Evolutionary conservation across 2,113 vertebrate genomes (phyloP), one percentile per base, ranked within the genome.

Genomic region (Platichthys flesus): DNA sequence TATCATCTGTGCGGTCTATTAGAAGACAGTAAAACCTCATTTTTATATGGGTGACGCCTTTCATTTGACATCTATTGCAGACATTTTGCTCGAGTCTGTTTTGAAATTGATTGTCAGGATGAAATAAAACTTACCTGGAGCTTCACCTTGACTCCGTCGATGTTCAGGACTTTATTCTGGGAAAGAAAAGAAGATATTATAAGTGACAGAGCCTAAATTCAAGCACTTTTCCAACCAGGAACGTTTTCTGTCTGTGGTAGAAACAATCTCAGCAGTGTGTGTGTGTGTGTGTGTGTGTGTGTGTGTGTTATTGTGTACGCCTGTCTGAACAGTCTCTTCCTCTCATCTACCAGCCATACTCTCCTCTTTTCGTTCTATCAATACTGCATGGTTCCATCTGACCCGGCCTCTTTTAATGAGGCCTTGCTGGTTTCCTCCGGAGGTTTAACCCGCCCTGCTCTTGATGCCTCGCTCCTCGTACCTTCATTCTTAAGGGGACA

Each of bases 91-190:
- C 6, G 31, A 31, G 31, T 31, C 31, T 56, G 15, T 61, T 71
- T 77, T 59, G 23, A 5, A 9, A 68, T 21, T 21, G 12, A 61
- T 8, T 55, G 24, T 66, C 42, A 24, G 18, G n/a, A 57, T 47
- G 20, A 42, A 69, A 63, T 49, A 2, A 68, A 35, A 14, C 23
- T 56, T 93, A 98, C 97, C 96, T 98, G 97, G 57, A 98, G 88
- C 91, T 97, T 98, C 81, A 98, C 97, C 86, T 97, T 98, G 88
- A 95, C 91, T 9, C 95, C 96, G 12, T 98, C 97, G 86, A 98
- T 95, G 0, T 93, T 95, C 93, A 98, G 83, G 81, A 98, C 95
- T 95, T 98, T 98, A 85, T 98, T 98, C 97, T 98, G 95, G 67
- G 96, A 97, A 72, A 56, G 79, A 66, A 91, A 71, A 51, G 9